phyloP scores from a whole-genome alignment of 2,888 invertebrate species.

The Cecidostiba fungosa region DNA sequence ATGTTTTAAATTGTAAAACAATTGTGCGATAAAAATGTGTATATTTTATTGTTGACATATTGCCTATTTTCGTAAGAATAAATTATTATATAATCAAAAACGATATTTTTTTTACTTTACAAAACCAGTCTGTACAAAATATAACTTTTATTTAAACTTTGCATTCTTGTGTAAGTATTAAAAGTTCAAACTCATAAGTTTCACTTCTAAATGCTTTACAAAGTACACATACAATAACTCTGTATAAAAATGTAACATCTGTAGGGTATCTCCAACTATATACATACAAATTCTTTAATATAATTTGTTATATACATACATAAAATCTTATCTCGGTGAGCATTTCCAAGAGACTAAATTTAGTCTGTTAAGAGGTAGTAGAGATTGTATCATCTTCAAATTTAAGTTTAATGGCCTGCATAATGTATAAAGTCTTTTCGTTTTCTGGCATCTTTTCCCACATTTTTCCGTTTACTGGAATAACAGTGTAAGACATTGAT shows the following conservation, averaged over 20 bases:
- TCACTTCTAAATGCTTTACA: conserved; percentile 52
- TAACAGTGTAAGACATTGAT: conserved; percentile 80
- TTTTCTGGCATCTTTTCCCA: conserved; percentile 83
- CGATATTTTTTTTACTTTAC: conserved; percentile 25
- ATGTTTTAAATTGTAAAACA: conserved; percentile 61
- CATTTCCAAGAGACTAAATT: conserved; percentile 10
- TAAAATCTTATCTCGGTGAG: neutral
- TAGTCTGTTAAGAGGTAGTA: conserved; percentile 47
- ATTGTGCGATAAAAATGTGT: conserved; percentile 62
- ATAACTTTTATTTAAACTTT: conserved; percentile 50
- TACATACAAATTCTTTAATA: conserved; percentile 34
- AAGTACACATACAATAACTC: conserved; percentile 63
- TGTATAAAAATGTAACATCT: conserved; percentile 66
- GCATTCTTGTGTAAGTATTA: conserved; percentile 27
- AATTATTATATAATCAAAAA: conserved; percentile 68
- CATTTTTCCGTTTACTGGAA: conserved; percentile 81
- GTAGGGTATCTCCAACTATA: conserved; percentile 63
- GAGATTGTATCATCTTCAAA: conserved; percentile 74
- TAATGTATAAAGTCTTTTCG: conserved; percentile 85
- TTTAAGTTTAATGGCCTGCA: conserved; percentile 83
- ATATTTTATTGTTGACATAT: conserved; percentile 70
- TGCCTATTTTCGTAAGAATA: conserved; percentile 74
- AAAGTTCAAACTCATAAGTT: conserved; percentile 13
- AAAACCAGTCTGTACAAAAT: conserved; percentile 48
- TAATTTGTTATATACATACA: conserved; percentile 23